phyloP scores from a whole-genome alignment of 2,113 vertebrate species.

The Odontophorus gujanensis region DNA sequence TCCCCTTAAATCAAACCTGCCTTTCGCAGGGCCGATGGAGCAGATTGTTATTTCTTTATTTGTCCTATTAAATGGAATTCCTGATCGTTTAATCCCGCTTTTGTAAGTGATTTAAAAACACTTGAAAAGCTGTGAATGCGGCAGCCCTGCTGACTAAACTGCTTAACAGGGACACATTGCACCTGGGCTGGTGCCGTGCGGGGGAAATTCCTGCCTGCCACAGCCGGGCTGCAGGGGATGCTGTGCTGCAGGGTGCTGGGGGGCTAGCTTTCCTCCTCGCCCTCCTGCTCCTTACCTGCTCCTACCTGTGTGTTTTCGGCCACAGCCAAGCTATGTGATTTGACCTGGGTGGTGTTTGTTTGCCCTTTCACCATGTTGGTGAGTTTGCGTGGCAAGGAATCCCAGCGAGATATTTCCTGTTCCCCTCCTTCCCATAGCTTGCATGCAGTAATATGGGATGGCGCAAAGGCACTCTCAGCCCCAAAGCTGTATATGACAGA shows the following conservation, averaged over 20 bases:
- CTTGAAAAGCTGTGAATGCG: constrained; percentile 77
- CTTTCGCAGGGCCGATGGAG: constrained; percentile 80
- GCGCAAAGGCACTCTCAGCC: neutral
- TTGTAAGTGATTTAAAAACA: constrained; percentile 88
- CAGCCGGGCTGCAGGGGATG: neutral
- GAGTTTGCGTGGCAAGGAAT: neutral
- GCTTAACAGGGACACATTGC: constrained; percentile 44
- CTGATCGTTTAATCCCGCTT: constrained; percentile 86
- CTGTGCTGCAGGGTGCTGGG: neutral
- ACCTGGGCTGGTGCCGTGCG: neutral
- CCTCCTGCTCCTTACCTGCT: neutral
- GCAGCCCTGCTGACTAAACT: constrained; percentile 70
- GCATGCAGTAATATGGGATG: neutral
- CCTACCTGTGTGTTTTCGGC: neutral
- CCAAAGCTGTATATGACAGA: neutral
- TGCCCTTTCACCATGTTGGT: accelerated
- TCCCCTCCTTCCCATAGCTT: neutral
- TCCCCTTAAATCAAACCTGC: constrained; percentile 74
- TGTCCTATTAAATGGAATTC: constrained; percentile 89
- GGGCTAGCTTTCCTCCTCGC: neutral
- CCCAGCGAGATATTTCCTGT: neutral
- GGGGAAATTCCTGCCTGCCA: neutral
- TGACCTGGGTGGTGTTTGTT: neutral
- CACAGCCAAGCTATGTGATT: neutral
- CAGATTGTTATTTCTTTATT: constrained; percentile 90